Conservation (phyloP, 1,140 invertebrate genomes). For the Drosophila willistoni region DNA sequence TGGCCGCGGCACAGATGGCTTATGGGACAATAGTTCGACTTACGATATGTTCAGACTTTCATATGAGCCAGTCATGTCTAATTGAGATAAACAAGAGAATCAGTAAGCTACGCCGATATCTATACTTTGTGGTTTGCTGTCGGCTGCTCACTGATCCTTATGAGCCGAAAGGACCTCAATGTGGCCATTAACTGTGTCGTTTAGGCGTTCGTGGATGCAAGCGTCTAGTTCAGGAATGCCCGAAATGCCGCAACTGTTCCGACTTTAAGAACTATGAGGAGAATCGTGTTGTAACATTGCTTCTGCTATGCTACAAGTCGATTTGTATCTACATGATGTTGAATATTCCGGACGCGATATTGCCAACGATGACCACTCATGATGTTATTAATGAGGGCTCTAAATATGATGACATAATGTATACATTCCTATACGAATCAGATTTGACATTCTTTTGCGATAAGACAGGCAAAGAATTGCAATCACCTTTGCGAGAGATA, state of each 20-base stretch:
- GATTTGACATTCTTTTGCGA: not conserved
- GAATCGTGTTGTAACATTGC: not conserved
- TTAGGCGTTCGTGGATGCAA: not conserved
- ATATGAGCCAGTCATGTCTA: not conserved
- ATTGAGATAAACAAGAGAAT: not conserved
- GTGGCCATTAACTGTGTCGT: slow-evolving; percentile 1
- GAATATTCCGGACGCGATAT: not conserved
- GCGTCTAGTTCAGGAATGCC: not conserved
- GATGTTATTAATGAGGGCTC: not conserved
- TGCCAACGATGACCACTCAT: not conserved
- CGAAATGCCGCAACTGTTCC: not conserved
- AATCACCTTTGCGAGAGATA: not conserved
- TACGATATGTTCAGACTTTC: not conserved
- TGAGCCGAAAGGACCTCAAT: not conserved
- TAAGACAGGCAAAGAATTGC: not conserved
- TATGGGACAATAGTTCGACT: not conserved
- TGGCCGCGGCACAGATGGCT: not conserved
- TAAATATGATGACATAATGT: not conserved
- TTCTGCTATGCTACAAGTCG: not conserved
- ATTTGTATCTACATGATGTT: not conserved
- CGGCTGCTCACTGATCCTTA: not conserved
- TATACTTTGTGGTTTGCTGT: not conserved
- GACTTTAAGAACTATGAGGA: not conserved
- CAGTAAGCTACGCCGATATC: not conserved
- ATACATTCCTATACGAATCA: not conserved